phyloP scores from a whole-genome alignment of 2,113 vertebrate genomes.

The Dipodomys merriami region DNA sequence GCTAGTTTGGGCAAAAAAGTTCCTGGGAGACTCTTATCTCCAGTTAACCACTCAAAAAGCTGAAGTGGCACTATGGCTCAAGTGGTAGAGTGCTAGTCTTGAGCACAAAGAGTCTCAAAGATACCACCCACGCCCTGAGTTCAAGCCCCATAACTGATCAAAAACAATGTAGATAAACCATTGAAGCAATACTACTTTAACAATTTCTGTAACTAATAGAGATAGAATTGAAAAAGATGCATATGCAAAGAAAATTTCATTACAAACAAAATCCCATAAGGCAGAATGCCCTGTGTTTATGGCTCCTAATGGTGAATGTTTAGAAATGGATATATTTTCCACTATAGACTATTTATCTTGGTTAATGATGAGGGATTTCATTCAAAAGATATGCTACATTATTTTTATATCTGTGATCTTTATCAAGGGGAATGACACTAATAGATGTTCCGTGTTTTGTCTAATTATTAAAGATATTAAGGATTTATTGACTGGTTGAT shows the following conservation, averaged over 20 bases:
- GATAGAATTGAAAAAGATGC: neutral
- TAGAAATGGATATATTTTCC: neutral
- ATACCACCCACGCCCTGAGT: too few species aligned
- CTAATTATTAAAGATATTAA: neutral
- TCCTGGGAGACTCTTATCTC: too few species aligned
- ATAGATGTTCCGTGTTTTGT: neutral
- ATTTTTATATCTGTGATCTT: slow-evolving; percentile 31
- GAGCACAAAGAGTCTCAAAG: too few species aligned
- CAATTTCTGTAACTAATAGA: neutral
- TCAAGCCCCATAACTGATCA: too few species aligned
- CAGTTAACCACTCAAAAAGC: too few species aligned
- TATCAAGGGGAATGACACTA: neutral
- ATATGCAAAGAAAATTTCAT: neutral
- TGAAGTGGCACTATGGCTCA: too few species aligned
- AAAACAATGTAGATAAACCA: neutral
- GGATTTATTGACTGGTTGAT: neutral
- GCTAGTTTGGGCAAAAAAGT: too few species aligned
- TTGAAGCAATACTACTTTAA: neutral
- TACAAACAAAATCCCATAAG: neutral
- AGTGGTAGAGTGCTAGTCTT: too few species aligned
- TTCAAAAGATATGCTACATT: neutral
- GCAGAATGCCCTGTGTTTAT: neutral
- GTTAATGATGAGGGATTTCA: neutral
- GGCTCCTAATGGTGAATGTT: neutral
- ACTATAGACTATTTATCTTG: neutral